Evolutionary conservation across 2,888 invertebrate genomes (phyloP).

Genomic region (Amphipyra tragopoginis): DNA sequence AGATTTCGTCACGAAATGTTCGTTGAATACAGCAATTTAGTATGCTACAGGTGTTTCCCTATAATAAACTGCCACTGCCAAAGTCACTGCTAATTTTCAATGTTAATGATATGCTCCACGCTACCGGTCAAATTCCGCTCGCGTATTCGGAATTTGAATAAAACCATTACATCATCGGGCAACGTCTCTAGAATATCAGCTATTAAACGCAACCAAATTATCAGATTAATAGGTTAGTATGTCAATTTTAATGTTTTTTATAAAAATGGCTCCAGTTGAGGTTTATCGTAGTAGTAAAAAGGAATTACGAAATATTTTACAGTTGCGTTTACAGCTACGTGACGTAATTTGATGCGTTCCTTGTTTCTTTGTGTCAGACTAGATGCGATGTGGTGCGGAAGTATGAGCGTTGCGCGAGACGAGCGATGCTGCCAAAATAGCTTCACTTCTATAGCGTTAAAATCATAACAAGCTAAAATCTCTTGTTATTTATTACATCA

Average conservation of each 20-base stretch:
- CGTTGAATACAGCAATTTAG: background rate
- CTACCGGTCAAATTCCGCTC: slow-evolving; percentile 27
- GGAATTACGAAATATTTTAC: slow-evolving; percentile 40
- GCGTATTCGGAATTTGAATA: slow-evolving; percentile 40
- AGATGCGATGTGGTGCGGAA: slow-evolving; percentile 45
- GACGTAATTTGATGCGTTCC: slow-evolving; percentile 27
- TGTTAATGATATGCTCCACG: slow-evolving; percentile 41
- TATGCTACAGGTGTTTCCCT: slow-evolving; percentile 6
- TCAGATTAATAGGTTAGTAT: slow-evolving; percentile 47
- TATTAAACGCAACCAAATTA: slow-evolving; percentile 28
- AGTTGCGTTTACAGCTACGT: slow-evolving; percentile 32
- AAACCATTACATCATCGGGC: slow-evolving; percentile 39
- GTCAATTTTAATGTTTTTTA: slow-evolving; percentile 45
- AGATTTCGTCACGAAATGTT: slow-evolving; percentile 5
- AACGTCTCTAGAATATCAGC: slow-evolving; percentile 25
- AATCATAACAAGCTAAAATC: slow-evolving; percentile 53
- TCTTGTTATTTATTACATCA: slow-evolving; percentile 46
- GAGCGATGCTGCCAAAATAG: slow-evolving; percentile 56
- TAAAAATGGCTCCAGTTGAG: slow-evolving; percentile 22
- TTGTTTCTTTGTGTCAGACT: slow-evolving; percentile 29
- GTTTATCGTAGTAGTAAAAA: slow-evolving; percentile 42
- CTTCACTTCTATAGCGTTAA: slow-evolving; percentile 44
- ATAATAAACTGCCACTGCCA: slow-evolving; percentile 16
- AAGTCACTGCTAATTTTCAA: slow-evolving; percentile 40
- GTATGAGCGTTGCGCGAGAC: slow-evolving; percentile 39